Conservation (phyloP, 1,140 invertebrate genomes). For the Anastrepha obliqua region DNA sequence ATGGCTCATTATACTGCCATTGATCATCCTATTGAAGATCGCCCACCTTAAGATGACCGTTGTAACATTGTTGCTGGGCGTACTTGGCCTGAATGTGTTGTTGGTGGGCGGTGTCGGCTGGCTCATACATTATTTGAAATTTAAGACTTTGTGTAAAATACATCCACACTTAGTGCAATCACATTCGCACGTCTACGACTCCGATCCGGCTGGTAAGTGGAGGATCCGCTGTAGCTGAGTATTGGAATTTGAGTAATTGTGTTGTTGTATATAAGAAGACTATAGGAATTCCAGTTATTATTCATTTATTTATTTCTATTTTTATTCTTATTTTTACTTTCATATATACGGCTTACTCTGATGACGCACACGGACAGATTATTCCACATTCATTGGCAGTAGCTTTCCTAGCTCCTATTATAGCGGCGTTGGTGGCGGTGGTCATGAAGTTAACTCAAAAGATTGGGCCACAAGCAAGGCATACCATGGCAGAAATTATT, state of each 20-base stretch:
- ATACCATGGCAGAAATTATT: slow-evolving; percentile 67
- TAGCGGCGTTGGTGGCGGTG: slow-evolving; percentile 59
- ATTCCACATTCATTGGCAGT: slow-evolving; percentile 70
- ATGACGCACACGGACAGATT: slow-evolving; percentile 60
- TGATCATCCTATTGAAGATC: slow-evolving; percentile 71
- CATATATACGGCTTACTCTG: not conserved
- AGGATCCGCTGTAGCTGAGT: not conserved
- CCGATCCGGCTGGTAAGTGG: slow-evolving; percentile 64
- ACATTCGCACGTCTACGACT: slow-evolving; percentile 72
- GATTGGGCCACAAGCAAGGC: slow-evolving; percentile 71
- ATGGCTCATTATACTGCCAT: slow-evolving; percentile 69
- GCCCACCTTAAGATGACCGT: slow-evolving; percentile 71
- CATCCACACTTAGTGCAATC: slow-evolving; percentile 71
- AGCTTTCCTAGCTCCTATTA: slow-evolving; percentile 67
- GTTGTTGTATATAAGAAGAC: not conserved
- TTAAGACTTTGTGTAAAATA: slow-evolving; percentile 71
- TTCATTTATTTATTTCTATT: not conserved
- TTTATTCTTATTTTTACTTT: slow-evolving; percentile 3
- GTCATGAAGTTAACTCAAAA: slow-evolving; percentile 67
- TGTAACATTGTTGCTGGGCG: slow-evolving; percentile 64
- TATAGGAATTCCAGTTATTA: not conserved
- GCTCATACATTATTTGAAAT: slow-evolving; percentile 72
- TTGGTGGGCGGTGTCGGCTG: slow-evolving; percentile 68
- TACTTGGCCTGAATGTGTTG: slow-evolving; percentile 69
- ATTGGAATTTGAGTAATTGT: not conserved